Evolutionary conservation across 2,797 vertebrate genomes (phyloP).

Genomic region (Thripadectes ignobilis): DNA sequence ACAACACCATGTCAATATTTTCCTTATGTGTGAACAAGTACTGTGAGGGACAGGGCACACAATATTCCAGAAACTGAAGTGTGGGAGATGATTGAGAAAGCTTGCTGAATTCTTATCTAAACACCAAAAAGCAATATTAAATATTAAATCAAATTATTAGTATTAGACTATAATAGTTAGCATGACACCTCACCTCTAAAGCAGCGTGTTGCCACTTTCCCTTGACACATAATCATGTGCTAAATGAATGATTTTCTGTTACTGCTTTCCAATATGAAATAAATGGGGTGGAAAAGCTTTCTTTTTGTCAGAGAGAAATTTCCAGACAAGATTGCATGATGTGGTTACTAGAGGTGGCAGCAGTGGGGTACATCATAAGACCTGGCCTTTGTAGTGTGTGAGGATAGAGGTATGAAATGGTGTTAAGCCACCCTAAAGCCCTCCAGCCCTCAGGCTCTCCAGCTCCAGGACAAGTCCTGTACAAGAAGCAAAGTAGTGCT

Average conservation of each 20-base stretch:
- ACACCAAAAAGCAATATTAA: constrained; percentile 24
- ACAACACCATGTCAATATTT: neutral
- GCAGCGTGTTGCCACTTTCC: neutral
- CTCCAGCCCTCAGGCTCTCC: neutral
- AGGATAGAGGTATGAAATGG: neutral
- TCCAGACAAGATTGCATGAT: neutral
- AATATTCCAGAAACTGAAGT: neutral
- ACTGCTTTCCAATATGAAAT: neutral
- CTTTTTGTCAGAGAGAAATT: neutral
- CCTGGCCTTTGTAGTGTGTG: neutral
- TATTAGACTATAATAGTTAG: neutral
- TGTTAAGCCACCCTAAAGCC: neutral
- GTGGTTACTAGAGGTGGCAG: neutral
- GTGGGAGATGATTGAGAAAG: neutral
- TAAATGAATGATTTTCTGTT: neutral
- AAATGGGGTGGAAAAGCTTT: neutral
- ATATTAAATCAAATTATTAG: neutral
- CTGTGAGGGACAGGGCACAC: neutral
- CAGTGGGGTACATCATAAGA: neutral
- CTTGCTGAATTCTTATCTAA: constrained; percentile 16
- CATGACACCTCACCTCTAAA: constrained; percentile 2
- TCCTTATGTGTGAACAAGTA: neutral
- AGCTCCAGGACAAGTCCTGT: neutral
- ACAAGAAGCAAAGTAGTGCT: neutral
- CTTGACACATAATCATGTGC: neutral